phyloP scores from a whole-genome alignment of 2,888 invertebrate genomes.

The Chromoteleia sp. region DNA sequence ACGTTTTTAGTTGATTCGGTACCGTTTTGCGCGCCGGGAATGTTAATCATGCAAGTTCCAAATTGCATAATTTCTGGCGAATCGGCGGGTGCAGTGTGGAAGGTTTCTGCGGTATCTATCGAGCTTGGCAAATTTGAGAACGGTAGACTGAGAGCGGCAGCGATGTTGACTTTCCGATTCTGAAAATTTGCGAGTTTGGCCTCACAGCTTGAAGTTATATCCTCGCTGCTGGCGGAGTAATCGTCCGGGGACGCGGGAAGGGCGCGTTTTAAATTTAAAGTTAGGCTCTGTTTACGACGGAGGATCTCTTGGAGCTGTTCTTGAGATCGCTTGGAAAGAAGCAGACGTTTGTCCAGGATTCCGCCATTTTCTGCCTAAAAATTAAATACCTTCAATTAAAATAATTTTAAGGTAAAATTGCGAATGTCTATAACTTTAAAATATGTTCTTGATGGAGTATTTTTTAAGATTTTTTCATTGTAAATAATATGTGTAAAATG shows the following conservation, averaged over 20 bases:
- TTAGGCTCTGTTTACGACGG: slow-evolving; percentile 87
- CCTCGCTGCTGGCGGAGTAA: slow-evolving; percentile 75
- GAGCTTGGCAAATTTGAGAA: slow-evolving; percentile 78
- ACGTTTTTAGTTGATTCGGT: not conserved
- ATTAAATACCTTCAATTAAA: not conserved
- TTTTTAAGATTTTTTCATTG: too few species aligned
- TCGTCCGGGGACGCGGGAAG: slow-evolving; percentile 84
- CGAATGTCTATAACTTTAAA: too few species aligned
- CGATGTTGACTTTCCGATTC: slow-evolving; percentile 81
- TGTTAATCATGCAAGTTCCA: too few species aligned
- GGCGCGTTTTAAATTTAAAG: slow-evolving; percentile 88
- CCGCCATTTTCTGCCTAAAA: slow-evolving; percentile 78
- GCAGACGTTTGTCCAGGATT: slow-evolving; percentile 82
- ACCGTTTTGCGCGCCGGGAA: slow-evolving; percentile 43
- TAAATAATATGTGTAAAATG: too few species aligned
- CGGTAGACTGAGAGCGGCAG: slow-evolving; percentile 79
- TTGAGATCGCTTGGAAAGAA: slow-evolving; percentile 85
- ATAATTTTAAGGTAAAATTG: too few species aligned
- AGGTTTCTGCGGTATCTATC: slow-evolving; percentile 88
- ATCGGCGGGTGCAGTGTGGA: slow-evolving; percentile 90
- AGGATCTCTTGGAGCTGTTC: slow-evolving; percentile 86
- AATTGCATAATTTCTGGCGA: slow-evolving; percentile 79
- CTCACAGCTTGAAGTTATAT: slow-evolving; percentile 75
- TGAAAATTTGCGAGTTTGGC: slow-evolving; percentile 77
- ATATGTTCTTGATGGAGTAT: too few species aligned